Evolutionary conservation across 2,888 invertebrate genomes (phyloP), one percentile per base, ranked within the genome.

Genomic region (Desoria tigrina): DNA sequence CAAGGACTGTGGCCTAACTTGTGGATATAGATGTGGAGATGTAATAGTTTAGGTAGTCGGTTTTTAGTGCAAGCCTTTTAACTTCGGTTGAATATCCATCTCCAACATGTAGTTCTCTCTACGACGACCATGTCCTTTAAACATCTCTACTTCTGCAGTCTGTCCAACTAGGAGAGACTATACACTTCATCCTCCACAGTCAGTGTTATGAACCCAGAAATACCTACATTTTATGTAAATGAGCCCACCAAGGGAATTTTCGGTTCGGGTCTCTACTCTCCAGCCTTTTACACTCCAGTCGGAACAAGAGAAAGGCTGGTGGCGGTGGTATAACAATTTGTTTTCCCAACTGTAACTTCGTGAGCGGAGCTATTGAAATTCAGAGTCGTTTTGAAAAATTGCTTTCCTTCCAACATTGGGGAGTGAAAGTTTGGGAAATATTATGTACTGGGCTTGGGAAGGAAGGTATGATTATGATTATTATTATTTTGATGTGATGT

Each of bases 161-260:
- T 21, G 45, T 45, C 16, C 16, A 16, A 16, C 16, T 6, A 16
- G 45, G 16, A 18, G 16, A 6, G 21, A 45, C 45, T 16, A 21
- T 45, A 6, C 4, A 45, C 21, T 45, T 45, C 9, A n/a, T 45
- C 21, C n/a, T 45, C 16, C 6, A 45, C n/a, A 45, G 32, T 50
- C 60, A 49, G 39, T 42, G 58, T 56, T 63, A 63, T 57, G 57
- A 63, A 63, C 56, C 63, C 63, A 49, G 50, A 59, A 64, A 28
- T 59, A 64, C 42, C 58, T 60, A 65, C 54, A 65, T 65, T 60
- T 65, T 60, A 65, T 65, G 65, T 58, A 65, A 65, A 65, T 65
- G 54, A 65, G 45, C 42, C 51, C 58, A 56, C 49, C 58, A 58
- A 32, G 63, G 63, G 58, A 64, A 58, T 58, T n/a, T n/a, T n/a